Conservation (phyloP, 2,797 vertebrate genomes). For the Danio tinwini region DNA sequence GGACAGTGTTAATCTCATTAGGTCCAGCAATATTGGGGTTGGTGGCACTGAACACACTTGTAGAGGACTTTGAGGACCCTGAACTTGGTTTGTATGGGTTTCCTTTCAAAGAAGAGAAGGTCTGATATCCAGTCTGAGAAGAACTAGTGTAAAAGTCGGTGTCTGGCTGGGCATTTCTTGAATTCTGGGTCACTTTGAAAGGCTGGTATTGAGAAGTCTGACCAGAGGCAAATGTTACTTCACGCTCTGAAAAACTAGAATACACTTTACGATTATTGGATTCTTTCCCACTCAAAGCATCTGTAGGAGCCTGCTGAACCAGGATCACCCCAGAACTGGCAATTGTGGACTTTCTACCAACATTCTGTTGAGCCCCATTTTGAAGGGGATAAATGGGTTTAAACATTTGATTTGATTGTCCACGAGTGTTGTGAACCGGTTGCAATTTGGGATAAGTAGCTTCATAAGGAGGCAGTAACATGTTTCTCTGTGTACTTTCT, state of each 20-base stretch:
- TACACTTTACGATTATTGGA: not conserved
- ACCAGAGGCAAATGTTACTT: not conserved
- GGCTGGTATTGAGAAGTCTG: not conserved
- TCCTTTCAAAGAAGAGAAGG: not conserved
- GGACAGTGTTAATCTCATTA: not conserved
- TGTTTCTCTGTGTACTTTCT: not conserved
- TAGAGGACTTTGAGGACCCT: not conserved
- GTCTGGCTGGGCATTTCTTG: not conserved
- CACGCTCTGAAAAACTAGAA: not conserved
- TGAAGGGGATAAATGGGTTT: not conserved
- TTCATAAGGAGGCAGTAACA: not conserved
- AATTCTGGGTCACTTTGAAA: not conserved
- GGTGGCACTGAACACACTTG: not conserved
- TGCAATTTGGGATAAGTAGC: not conserved
- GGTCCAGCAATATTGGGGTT: not conserved
- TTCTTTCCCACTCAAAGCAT: not conserved
- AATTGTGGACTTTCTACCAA: not conserved
- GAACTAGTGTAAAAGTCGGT: not conserved
- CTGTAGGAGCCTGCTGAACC: not conserved
- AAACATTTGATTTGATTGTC: not conserved
- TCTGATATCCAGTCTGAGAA: not conserved
- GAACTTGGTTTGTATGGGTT: not conserved
- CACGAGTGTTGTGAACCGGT: not conserved
- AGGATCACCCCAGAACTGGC: constrained; percentile 20
- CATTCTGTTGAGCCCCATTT: not conserved